A percentile compares a stretch with the other conserved stretches of the same genome.
Conservation (phyloP, 2,113 vertebrate species). For the Chionis minor region DNA sequence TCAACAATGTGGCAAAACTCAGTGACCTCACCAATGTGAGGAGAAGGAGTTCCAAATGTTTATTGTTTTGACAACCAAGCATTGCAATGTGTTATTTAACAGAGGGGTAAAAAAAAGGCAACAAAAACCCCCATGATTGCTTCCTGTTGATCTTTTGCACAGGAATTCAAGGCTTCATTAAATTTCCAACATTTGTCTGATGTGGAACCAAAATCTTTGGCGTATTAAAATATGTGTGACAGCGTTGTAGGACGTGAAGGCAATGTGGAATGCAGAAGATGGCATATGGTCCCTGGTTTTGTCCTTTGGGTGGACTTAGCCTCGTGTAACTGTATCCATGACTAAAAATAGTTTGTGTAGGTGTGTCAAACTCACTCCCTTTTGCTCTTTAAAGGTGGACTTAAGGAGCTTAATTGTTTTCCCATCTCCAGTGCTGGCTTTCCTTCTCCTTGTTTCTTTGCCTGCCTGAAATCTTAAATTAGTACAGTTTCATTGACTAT, state of each 20-base stretch:
- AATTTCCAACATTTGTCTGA: background rate
- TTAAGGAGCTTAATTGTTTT: slow-evolving; percentile 12
- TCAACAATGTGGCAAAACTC: background rate
- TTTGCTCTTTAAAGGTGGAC: background rate
- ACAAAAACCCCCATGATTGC: accelerated
- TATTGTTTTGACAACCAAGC: background rate
- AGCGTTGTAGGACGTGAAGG: background rate
- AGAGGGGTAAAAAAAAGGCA: background rate
- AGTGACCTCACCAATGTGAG: background rate
- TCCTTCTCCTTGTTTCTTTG: background rate
- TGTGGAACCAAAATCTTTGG: background rate
- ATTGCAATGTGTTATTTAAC: background rate
- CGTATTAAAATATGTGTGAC: background rate
- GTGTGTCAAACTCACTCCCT: background rate
- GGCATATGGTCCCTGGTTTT: background rate
- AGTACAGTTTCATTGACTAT: background rate
- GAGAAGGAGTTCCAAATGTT: background rate
- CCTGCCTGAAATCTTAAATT: background rate
- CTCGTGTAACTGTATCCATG: background rate
- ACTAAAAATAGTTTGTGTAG: slow-evolving; percentile 34
- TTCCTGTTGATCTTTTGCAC: background rate
- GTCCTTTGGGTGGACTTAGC: background rate
- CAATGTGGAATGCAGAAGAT: background rate
- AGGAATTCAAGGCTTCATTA: background rate
- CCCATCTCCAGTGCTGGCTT: background rate